Percentiles rank a stretch among this genome's conserved stretches.
These are phyloP conservation scores for Amblyornis subalaris DNA, from an alignment of 2,113 vertebrate species.

Conservation along the genomic window DNA sequence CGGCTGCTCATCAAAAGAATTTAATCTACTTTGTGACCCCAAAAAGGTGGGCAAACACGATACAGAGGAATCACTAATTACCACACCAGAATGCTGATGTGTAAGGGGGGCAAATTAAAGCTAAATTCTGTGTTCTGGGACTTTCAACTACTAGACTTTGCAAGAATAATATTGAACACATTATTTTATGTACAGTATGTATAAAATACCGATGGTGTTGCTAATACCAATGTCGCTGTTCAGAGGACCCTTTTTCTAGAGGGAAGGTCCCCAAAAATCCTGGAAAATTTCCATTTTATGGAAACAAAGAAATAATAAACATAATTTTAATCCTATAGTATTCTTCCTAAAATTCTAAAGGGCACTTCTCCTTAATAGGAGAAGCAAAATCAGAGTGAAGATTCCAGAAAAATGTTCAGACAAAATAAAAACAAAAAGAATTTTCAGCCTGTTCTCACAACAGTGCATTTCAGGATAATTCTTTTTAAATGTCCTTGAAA, in stretches of 20 bases:
- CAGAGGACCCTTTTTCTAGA: neutral
- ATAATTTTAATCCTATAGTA: neutral
- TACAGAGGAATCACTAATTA: neutral
- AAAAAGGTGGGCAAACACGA: neutral
- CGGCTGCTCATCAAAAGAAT: neutral
- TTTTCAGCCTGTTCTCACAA: neutral
- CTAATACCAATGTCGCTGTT: neutral
- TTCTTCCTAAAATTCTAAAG: neutral
- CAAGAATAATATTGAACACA: neutral
- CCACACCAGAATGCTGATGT: neutral
- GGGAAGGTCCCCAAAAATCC: neutral
- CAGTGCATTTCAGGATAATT: neutral
- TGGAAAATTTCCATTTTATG: neutral
- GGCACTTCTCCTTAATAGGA: neutral
- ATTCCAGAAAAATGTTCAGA: neutral
- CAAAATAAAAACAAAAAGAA: neutral
- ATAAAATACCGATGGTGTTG: neutral
- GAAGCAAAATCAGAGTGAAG: neutral
- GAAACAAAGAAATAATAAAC: neutral
- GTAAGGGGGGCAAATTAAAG: neutral
- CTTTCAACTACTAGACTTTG: neutral
- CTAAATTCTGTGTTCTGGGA: neutral
- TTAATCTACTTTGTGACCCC: neutral
- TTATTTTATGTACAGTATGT: neutral
- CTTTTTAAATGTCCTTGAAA: neutral